A percentile compares a stretch with the other conserved stretches of the same genome.
Conservation (phyloP, 2,113 vertebrate genomes). For the Cepphus grylle region DNA sequence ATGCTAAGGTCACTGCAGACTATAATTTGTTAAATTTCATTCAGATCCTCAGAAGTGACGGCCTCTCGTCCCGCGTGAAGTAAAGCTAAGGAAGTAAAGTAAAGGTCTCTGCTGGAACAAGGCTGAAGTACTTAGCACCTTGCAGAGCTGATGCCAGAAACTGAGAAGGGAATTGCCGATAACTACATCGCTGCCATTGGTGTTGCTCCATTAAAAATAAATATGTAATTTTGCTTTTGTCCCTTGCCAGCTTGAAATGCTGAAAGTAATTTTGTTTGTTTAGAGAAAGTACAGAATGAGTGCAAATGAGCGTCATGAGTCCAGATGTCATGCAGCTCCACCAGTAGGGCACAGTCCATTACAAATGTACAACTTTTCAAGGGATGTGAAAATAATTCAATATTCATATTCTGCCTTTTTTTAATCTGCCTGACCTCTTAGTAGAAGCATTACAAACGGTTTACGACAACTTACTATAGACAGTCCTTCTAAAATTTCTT, state of each 20-base stretch:
- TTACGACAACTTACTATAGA: neutral
- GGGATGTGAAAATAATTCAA: neutral
- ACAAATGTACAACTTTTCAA: neutral
- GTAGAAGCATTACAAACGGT: neutral
- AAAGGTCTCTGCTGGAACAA: neutral
- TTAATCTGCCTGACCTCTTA: neutral
- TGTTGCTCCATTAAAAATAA: neutral
- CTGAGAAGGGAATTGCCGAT: accelerated
- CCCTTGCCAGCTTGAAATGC: neutral
- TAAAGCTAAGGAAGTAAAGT: neutral
- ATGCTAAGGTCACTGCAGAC: neutral
- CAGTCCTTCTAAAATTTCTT: neutral
- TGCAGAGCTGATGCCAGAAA: neutral
- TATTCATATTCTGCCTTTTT: neutral
- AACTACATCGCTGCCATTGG: neutral
- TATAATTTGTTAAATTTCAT: neutral
- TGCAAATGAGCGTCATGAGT: neutral
- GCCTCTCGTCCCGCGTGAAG: neutral
- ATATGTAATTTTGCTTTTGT: neutral
- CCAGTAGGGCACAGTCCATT: neutral
- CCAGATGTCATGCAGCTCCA: neutral
- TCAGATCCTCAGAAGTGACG: neutral
- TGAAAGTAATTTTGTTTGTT: neutral
- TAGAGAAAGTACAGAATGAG: neutral
- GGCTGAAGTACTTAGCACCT: neutral